Conservation (phyloP, 2,888 invertebrate genomes). For the Melanotus villosus region DNA sequence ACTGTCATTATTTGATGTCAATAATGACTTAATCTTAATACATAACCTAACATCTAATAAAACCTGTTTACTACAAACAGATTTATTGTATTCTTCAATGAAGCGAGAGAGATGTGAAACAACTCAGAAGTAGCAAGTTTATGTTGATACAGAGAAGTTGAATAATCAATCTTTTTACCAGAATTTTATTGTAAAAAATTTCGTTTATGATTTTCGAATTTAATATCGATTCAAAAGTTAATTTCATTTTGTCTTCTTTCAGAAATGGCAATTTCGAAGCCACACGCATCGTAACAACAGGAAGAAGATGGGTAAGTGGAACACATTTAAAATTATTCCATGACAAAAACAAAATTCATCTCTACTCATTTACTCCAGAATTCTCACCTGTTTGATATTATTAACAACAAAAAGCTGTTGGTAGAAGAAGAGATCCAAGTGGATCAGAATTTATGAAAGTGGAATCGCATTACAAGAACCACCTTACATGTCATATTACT, state of each 20-base stretch:
- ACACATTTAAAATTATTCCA: conserved; percentile 9
- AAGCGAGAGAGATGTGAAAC: too few species aligned
- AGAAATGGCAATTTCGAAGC: conserved; percentile 4
- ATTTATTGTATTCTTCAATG: too few species aligned
- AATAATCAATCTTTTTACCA: too few species aligned
- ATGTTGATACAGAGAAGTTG: too few species aligned
- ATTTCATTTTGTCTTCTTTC: background rate
- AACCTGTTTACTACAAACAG: too few species aligned
- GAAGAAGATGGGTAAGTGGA: conserved; percentile 15
- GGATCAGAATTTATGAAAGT: conserved; percentile 42
- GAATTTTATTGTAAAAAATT: too few species aligned
- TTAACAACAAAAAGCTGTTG: conserved; percentile 15
- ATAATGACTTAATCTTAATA: too few species aligned
- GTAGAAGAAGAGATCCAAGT: conserved; percentile 35
- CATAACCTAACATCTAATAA: too few species aligned
- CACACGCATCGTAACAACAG: conserved; percentile 31
- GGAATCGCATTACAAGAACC: conserved; percentile 51
- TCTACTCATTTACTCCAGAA: background rate
- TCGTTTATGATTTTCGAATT: too few species aligned
- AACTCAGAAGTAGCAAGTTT: too few species aligned
- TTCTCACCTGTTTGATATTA: conserved; percentile 40
- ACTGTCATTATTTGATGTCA: too few species aligned
- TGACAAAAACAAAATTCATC: conserved; percentile 3
- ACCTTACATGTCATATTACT: conserved; percentile 50
- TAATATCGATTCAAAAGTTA: too few species aligned